A percentile compares a stretch with the other conserved stretches of the same genome.
Conservation (phyloP, 2,797 vertebrate genomes). For the Lindbergichthys nudifrons region DNA sequence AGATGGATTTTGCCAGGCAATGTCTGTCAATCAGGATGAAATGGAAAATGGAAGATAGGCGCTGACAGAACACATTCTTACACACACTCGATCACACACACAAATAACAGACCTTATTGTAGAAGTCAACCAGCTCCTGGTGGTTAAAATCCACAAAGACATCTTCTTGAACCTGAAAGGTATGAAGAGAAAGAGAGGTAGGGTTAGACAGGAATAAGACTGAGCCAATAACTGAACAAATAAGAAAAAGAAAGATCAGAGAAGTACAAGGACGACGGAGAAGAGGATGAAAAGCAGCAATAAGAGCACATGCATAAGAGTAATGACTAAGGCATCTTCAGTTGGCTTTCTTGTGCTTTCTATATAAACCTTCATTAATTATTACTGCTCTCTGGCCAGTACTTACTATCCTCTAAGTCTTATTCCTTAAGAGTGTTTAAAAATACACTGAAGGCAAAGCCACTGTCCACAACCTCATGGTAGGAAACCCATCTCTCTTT, state of each 20-base stretch:
- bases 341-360: constrained; percentile 56
- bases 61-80: constrained; percentile 1
- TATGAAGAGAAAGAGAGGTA: neutral
- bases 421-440: constrained; percentile 67
- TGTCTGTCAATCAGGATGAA: constrained; percentile 38
- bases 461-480: constrained; percentile 9
- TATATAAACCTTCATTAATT: constrained; percentile 80
- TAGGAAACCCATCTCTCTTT: constrained; percentile 19
- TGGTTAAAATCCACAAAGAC: constrained; percentile 94
- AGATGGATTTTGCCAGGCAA: constrained; percentile 29
- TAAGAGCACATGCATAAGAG: constrained; percentile 38
- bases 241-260: neutral
- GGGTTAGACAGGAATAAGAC: constrained; percentile 1
- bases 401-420: constrained; percentile 45
- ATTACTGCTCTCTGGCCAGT: constrained; percentile 64
- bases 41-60: constrained; percentile 7
- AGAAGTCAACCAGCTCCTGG: constrained; percentile 95
- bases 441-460: constrained; percentile 63
- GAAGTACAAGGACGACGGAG: constrained; percentile 6
- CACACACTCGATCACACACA: constrained; percentile 7
- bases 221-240: constrained; percentile 20
- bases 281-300: constrained; percentile 20
- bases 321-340: constrained; percentile 30
- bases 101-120: constrained; percentile 90
- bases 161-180: constrained; percentile 88